Evolutionary conservation across 1,140 invertebrate species (phyloP), one percentile per base, ranked within the genome.

Genomic region (Micrasema longulum): DNA sequence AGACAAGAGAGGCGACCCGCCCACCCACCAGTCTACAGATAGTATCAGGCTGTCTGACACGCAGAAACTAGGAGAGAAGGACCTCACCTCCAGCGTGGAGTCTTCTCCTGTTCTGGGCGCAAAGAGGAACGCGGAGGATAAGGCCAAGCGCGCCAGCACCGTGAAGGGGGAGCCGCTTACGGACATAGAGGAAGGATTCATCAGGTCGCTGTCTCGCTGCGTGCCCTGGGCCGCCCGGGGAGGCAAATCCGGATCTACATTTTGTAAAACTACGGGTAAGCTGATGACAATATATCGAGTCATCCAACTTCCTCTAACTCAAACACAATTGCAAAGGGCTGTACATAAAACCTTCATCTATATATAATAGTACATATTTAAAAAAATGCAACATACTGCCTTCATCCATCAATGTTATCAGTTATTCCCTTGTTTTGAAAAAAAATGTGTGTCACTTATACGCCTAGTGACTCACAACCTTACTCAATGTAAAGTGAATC

Each of bases 181-280:
- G 38, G 80, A 81, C 14, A 78, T 84, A 2, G 84, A 85, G 67
- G 84, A 85, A 73, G 86, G 83, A 0, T 93, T 91, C 77, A 90
- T 93, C 1, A 87, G 96, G 6, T 99, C 97, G 22, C 83, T 99
- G 35, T 91, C 94, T 36, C 87, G 93, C 63, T 99, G 96, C 80
- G 89, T 95, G 18, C 91, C 92, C 36, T 99, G 98, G 98, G 92
- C 95, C 23, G 96, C 97, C 0, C 87, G 92, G 69, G 98, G 97
- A 45, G 97, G 98, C 11, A 99, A 99, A 84, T 98, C 96, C 10
- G 97, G 97, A 0, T 97, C 96, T 22, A 89, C 91, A 10, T 99
- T 99, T 84, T 95, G 93, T 78, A 99, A 99, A 87, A 99, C 96
- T 14, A 86, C 90, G 82, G 93, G 93, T 93, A 82, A 41, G 50